Evolutionary conservation across 2,113 vertebrate species (phyloP).

Genomic region (Macroglossus sobrinus): DNA sequence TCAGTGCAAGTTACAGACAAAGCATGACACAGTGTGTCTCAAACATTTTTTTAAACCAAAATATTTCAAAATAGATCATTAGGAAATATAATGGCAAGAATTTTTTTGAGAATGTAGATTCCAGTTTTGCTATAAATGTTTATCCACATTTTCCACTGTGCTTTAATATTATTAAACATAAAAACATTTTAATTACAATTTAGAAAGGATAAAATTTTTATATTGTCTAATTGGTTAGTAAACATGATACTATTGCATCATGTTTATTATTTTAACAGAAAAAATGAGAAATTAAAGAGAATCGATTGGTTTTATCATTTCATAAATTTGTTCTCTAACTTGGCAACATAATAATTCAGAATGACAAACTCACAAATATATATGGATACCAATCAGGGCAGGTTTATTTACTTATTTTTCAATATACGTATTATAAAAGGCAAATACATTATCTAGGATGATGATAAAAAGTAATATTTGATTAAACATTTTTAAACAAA

Average conservation of each 20-base stretch:
- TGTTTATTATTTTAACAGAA: background rate
- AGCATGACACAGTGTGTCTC: background rate
- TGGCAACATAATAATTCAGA: background rate
- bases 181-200: background rate
- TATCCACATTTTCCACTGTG: background rate
- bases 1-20: background rate
- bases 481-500: background rate
- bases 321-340: background rate
- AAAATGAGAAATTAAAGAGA: background rate
- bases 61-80: background rate
- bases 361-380: background rate
- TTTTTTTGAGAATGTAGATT: background rate
- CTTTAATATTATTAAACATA: background rate
- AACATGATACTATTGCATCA: background rate
- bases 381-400: background rate
- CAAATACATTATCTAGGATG: background rate
- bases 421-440: too few relatives aligned
- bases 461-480: background rate
- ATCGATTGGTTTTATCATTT: background rate
- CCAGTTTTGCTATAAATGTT: background rate
- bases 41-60: background rate
- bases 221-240: background rate
- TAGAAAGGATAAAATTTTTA: background rate
- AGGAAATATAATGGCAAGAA: background rate
- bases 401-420: background rate